Base-by-base conservation (phyloP, 1,140 invertebrate species). In the Thalassaphorura encarpata region DNA sequence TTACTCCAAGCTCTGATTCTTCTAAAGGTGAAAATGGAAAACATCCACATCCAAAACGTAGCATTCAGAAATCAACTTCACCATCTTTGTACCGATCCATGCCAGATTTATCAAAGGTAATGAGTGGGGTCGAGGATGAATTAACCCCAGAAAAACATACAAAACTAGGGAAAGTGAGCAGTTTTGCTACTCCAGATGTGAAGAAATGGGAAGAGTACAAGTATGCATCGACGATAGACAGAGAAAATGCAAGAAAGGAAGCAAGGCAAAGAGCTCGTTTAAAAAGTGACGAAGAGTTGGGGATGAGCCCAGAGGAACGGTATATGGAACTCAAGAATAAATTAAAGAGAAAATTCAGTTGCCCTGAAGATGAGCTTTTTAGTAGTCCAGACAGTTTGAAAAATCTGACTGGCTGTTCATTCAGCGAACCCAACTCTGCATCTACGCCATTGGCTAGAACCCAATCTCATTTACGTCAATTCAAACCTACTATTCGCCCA, bases 251-350 rank as follows among this genome's bases (percentile, higher is more conserved):
- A 23, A 77, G 80, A 36, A 75, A 80, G 62, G 80, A 82, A 62
- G 83, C 83, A 0, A 70, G 83, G 43, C 79, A 80, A 27, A 71
- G 83, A 31, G 83, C 81, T 1, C 76, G 79, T 49, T 69, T 84
- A 2, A 83, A 83, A 65, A 83, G 79, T 39, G 83, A 87, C 66
- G 77, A 82, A 57, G 82, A 85, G 66, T 67, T 85, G 3, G 82
- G 82, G 13, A 70, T 87, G 0, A 85, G 82, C 68, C 82, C 83
- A 1, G 81, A 83, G 60, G 80, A 84, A 56, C 80, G 80, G 64
- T 75, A 83, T 49, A 73, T 72, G 52, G 67, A 77, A 39, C 58
- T 80, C 4, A 71, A 74, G 60, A 70, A 77, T 66, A 80, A 75
- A 66, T 68, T 75, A 1, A 74, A 73, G 61, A 75, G 74, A 57